Evolutionary conservation across 2,888 invertebrate genomes (phyloP).

Genomic region (Trachelus stipa): DNA sequence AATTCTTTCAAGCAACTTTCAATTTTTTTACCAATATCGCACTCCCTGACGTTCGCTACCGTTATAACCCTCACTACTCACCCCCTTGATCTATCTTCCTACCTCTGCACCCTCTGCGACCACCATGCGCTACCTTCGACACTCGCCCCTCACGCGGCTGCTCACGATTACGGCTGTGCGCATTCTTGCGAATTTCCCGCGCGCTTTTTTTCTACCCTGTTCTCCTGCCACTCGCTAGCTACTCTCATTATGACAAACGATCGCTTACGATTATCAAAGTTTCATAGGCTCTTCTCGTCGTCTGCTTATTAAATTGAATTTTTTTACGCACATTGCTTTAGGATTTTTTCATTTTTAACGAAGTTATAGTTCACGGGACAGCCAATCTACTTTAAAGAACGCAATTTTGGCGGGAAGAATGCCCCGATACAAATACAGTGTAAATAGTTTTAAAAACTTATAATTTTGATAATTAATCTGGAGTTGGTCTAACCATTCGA

Average conservation of each 20-base stretch:
- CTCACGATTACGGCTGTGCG: neutral
- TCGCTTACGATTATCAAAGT: neutral
- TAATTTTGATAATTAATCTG: neutral
- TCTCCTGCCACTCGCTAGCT: neutral
- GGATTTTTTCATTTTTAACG: neutral
- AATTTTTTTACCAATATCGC: slow-evolving; percentile 30
- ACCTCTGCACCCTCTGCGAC: slow-evolving; percentile 20
- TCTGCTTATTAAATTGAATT: neutral
- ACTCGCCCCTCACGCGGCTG: neutral
- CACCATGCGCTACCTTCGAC: slow-evolving; percentile 7
- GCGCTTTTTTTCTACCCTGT: neutral
- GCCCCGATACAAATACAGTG: neutral
- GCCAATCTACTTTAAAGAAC: neutral
- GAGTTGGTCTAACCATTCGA: neutral
- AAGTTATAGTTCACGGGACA: neutral
- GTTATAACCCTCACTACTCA: neutral
- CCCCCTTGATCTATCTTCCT: slow-evolving; percentile 12
- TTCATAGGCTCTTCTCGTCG: neutral
- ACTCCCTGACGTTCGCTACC: neutral
- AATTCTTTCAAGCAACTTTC: slow-evolving; percentile 56
- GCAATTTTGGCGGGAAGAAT: neutral
- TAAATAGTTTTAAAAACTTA: neutral
- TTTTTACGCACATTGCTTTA: neutral
- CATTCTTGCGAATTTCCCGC: neutral
- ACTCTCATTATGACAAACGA: neutral